A percentile compares a stretch with the other conserved stretches of the same genome.
phyloP scores from a whole-genome alignment of 2,113 vertebrate genomes.

The Sclerurus mexicanus region DNA sequence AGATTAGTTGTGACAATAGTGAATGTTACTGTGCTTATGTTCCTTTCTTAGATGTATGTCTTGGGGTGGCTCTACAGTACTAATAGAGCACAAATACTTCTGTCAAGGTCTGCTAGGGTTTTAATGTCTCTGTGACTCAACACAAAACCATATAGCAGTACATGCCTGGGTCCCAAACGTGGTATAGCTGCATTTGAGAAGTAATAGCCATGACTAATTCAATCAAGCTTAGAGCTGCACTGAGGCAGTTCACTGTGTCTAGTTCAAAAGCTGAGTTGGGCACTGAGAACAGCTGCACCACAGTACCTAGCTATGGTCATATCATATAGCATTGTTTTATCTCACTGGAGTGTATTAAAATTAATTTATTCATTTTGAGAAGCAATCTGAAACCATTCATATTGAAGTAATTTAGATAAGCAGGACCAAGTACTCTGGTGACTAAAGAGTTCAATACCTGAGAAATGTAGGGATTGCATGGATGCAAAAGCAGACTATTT shows the following conservation, averaged over 20 bases:
- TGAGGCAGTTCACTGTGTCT: background rate
- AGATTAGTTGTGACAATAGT: background rate
- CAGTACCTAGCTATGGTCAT: background rate
- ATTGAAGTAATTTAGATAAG: background rate
- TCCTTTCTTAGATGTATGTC: background rate
- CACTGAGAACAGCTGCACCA: background rate
- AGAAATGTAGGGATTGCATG: background rate
- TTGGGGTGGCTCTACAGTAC: background rate
- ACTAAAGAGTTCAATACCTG: background rate
- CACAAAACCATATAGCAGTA: background rate
- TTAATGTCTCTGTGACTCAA: background rate
- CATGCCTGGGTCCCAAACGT: background rate
- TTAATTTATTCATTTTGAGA: background rate
- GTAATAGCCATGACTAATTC: slow-evolving; percentile 28
- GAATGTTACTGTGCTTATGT: background rate
- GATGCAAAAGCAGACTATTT: background rate
- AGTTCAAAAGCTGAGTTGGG: background rate
- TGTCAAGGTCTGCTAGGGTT: background rate
- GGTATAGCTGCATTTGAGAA: slow-evolving; percentile 1
- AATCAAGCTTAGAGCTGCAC: background rate
- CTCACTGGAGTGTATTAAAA: background rate
- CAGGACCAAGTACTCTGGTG: background rate
- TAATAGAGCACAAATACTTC: background rate
- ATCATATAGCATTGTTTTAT: background rate
- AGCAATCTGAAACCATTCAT: background rate